Conservation (phyloP, 2,888 invertebrate species). For the Synergus umbraculus region DNA sequence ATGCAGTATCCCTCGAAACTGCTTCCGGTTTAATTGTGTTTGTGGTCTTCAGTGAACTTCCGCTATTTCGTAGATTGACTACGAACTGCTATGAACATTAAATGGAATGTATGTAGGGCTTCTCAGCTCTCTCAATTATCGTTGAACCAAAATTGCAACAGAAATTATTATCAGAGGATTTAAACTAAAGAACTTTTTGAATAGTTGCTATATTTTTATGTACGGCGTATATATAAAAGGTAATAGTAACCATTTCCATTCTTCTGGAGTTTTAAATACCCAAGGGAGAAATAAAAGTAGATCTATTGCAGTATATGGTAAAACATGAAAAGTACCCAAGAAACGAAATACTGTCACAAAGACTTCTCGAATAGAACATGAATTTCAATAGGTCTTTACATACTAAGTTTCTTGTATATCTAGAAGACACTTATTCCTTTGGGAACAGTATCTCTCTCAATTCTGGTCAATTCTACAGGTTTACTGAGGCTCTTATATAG, state of each 20-base stretch:
- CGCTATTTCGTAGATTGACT: slow-evolving; percentile 35
- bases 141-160: neutral
- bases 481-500: neutral
- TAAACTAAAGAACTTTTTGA: neutral
- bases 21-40: slow-evolving; percentile 34
- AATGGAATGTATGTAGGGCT: slow-evolving; percentile 21
- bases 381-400: slow-evolving; percentile 13
- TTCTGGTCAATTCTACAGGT: neutral
- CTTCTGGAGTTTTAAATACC: neutral
- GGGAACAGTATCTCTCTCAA: slow-evolving; percentile 10
- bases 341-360: slow-evolving; percentile 17
- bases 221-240: neutral
- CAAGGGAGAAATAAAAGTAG: neutral
- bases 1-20: slow-evolving; percentile 22
- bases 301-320: neutral
- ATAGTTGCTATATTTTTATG: too few species aligned
- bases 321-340: neutral
- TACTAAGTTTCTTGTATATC: slow-evolving; percentile 1
- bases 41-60: slow-evolving; percentile 35
- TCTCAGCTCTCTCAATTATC: slow-evolving; percentile 4
- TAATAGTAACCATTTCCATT: neutral
- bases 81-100: neutral
- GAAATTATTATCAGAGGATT: neutral
- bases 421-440: slow-evolving; percentile 9
- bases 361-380: slow-evolving; percentile 9